These are phyloP conservation scores for Pimephales promelas DNA, from an alignment of 2,113 vertebrate species.

Conservation along the genomic window DNA sequence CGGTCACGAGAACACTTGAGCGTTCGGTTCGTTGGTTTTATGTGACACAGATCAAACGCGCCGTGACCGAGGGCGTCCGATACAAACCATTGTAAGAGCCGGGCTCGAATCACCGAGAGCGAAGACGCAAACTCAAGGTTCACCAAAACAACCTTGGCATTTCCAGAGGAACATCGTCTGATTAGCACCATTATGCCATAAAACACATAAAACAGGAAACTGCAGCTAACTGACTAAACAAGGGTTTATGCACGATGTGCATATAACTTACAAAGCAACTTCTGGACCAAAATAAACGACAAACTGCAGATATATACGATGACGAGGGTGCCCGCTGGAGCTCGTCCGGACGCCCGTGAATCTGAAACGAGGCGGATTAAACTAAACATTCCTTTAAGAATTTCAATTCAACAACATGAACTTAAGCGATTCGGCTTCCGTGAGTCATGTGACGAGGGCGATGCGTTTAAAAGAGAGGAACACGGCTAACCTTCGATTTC, in stretches of 20 bases:
- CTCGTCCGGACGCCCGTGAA: not conserved
- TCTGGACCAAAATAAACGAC: not conserved
- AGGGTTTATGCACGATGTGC: conserved; percentile 89
- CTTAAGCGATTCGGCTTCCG: not conserved
- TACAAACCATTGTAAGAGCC: conserved; percentile 99
- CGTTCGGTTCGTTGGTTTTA: not conserved
- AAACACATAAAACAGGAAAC: conserved; percentile 32
- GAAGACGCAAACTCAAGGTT: conserved; percentile 80
- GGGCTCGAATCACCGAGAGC: not conserved
- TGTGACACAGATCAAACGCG: not conserved
- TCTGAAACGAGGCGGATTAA: not conserved
- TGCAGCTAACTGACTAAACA: conserved; percentile 66
- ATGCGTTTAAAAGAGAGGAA: not conserved
- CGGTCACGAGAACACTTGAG: not conserved
- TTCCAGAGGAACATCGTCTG: conserved; percentile 61
- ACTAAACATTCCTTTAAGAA: conserved; percentile 20
- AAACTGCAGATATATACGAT: not conserved
- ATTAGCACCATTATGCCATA: conserved; percentile 24
- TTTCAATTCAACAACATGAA: conserved; percentile 33
- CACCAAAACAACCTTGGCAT: conserved; percentile 85
- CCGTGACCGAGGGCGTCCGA: conserved; percentile 73
- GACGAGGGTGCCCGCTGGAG: not conserved
- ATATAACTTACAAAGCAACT: conserved; percentile 60
- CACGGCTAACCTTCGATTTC: not conserved
- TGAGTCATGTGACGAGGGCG: not conserved